phyloP scores from a whole-genome alignment of 2,888 invertebrate genomes.

The Drosophila paranaensis region DNA sequence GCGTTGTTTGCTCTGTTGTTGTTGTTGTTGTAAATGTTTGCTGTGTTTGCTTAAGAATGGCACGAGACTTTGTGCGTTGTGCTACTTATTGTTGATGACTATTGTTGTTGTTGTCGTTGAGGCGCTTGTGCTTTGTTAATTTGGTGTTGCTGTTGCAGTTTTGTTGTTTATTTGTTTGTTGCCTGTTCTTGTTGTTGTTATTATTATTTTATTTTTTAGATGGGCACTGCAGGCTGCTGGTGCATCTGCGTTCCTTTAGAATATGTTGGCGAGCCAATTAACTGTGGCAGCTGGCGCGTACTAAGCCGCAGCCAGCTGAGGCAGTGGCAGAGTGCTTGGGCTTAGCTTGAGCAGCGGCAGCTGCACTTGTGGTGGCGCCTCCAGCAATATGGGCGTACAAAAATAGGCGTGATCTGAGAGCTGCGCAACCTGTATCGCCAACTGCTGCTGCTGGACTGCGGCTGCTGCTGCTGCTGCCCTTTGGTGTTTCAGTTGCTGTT shows the following conservation, averaged over 20 bases:
- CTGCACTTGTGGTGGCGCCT: slow-evolving; percentile 15
- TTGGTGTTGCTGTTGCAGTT: slow-evolving; percentile 33
- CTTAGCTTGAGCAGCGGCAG: slow-evolving; percentile 28
- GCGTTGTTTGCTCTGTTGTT: slow-evolving; percentile 1
- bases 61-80: slow-evolving; percentile 39
- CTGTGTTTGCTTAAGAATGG: slow-evolving; percentile 28
- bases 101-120: slow-evolving; percentile 30
- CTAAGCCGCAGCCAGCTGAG: slow-evolving; percentile 58
- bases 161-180: slow-evolving; percentile 16
- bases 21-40: slow-evolving; percentile 16
- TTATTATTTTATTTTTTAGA: slow-evolving; percentile 7
- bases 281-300: slow-evolving; percentile 42
- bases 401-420: slow-evolving; percentile 27
- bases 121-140: slow-evolving; percentile 44
- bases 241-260: slow-evolving; percentile 35
- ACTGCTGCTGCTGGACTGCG: slow-evolving; percentile 17
- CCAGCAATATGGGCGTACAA: slow-evolving; percentile 31
- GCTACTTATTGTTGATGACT: slow-evolving; percentile 36
- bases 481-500: slow-evolving; percentile 45
- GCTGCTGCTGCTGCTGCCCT: slow-evolving; percentile 27
- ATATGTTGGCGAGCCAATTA: slow-evolving; percentile 44
- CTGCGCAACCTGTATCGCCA: slow-evolving; percentile 9
- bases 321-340: slow-evolving; percentile 47
- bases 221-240: slow-evolving; percentile 15
- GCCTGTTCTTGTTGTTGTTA: neutral